These are phyloP conservation scores for Anisognathus igniventris DNA, from an alignment of 2,797 vertebrate genomes.

Conservation along the genomic window DNA sequence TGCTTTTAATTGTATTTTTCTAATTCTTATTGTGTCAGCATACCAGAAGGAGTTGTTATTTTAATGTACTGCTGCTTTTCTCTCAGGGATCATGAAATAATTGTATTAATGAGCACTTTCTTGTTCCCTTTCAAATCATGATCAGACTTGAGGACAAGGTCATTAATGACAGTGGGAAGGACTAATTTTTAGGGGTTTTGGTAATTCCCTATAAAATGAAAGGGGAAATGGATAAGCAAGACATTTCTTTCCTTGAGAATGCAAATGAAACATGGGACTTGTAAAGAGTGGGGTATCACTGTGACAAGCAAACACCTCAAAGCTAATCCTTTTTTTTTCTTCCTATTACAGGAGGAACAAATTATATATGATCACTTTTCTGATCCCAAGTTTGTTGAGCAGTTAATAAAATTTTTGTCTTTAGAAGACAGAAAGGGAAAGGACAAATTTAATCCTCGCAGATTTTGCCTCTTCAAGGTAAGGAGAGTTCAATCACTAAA, in stretches of 20 bases:
- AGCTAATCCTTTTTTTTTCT: not conserved
- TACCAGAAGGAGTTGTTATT: not conserved
- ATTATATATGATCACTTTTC: conserved; percentile 96
- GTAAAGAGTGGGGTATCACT: not conserved
- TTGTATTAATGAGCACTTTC: not conserved
- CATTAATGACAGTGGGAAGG: not conserved
- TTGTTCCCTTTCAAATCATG: not conserved
- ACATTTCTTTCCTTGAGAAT: not conserved
- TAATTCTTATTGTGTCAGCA: not conserved
- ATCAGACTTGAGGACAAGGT: not conserved
- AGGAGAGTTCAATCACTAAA: conserved; percentile 25
- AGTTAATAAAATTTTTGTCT: conserved; percentile 94
- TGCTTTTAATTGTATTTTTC: not conserved
- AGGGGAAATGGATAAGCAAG: not conserved
- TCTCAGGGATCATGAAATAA: not conserved
- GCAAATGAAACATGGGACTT: not conserved
- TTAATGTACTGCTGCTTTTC: not conserved
- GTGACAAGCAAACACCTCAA: not conserved
- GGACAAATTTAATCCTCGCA: conserved; percentile 96
- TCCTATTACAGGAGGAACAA: conserved; percentile 84
- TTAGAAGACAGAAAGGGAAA: conserved; percentile 98
- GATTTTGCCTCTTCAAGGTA: conserved; percentile 99
- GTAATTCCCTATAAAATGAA: not conserved
- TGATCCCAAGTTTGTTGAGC: conserved; percentile 89
- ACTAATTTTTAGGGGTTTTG: not conserved